These are phyloP conservation scores for Chondrosia reniformis DNA, from an alignment of 37 sponge, comb jelly and placozoan species.

Conservation along the genomic window DNA sequence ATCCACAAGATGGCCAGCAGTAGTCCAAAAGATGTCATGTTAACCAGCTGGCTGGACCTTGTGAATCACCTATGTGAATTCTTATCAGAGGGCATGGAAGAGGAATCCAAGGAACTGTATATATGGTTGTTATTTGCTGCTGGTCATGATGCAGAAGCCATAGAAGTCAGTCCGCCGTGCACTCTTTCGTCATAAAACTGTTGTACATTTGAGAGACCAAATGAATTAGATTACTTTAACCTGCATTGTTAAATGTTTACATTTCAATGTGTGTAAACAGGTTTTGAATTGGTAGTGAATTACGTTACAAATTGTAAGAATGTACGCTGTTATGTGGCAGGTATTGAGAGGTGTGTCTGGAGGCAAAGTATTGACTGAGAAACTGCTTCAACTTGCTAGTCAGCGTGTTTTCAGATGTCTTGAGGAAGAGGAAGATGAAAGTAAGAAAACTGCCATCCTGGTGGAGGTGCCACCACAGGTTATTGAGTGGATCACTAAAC, in stretches of 20 bases:
- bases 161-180: neutral
- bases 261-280: too few relatives aligned
- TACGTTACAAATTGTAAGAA: too few relatives aligned
- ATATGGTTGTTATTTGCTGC: neutral
- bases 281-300: too few relatives aligned
- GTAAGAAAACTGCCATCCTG: neutral
- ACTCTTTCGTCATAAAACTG: too few relatives aligned
- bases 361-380: neutral
- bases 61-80: neutral
- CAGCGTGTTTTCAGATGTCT: neutral
- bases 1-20: too few relatives aligned
- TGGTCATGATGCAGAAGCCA: neutral
- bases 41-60: slow-evolving; percentile 9
- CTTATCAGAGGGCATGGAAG: neutral
- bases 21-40: neutral
- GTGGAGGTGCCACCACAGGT: neutral
- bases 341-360: neutral
- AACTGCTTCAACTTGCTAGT: neutral
- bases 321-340: too few relatives aligned
- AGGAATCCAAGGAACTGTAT: neutral
- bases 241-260: too few relatives aligned
- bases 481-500: slow-evolving; percentile 12
- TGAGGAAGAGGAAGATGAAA: neutral
- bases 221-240: too few relatives aligned
- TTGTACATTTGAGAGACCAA: too few relatives aligned